Evolutionary conservation across 2,113 vertebrate genomes (phyloP), one percentile per base, ranked within the genome.

Genomic region (Probosciger aterrimus): DNA sequence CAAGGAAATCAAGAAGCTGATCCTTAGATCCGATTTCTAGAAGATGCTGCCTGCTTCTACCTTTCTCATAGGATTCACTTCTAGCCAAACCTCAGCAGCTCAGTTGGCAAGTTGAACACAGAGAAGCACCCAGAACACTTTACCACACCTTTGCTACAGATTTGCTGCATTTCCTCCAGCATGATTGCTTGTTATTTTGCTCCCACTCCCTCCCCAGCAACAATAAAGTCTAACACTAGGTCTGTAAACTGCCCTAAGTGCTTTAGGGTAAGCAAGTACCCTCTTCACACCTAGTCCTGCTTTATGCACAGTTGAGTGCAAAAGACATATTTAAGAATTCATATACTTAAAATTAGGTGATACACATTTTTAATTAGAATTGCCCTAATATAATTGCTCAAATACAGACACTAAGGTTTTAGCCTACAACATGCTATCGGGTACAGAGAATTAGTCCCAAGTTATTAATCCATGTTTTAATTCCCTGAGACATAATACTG

Each of bases 291-390:
- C 50, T 57, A 39, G 37, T 92, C 65, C 77, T 89, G 30, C 25
- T 68, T 76, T 86, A 67, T 17, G 62, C 7, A 25, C 22, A 63
- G 20, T 7, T 68, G 57, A 86, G 46, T 2, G 19, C 53, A 78
- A 60, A 75, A 75, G 20, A 60, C 30, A 64, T 53, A 69, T 60
- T 87, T 92, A 89, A 94, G 49, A 33, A 95, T 65, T 59, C 47
- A 47, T 49, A 82, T 35, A 64, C 57, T 68, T 68, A 71, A 16
- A 81, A 75, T 68, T 64, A 92, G 52, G 14, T 44, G 43, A 71
- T 49, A 69, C 5, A 43, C 43, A 37, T 22, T 96, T 85, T 91
- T 87, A 86, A 90, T 90, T 86, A 88, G 60, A 60, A 94, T 52
- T 85, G 22, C 9, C 44, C 18, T 71, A 79, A 68, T 50, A 80